These are phyloP conservation scores for Myripristis jacobus DNA, from an alignment of 2,797 vertebrate species.

Conservation along the genomic window DNA sequence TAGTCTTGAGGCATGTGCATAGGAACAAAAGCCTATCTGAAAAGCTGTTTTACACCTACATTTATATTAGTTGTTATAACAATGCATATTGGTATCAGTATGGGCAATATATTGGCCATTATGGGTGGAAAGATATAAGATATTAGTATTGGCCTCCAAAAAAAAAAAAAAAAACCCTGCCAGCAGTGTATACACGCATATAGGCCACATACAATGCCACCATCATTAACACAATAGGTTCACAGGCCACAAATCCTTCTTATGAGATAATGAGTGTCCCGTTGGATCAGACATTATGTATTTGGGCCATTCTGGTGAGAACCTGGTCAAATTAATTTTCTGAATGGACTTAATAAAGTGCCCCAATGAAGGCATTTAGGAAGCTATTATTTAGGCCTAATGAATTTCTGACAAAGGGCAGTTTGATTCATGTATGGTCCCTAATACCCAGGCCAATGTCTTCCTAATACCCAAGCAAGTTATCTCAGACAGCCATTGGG, in stretches of 20 bases:
- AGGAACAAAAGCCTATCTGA: too few species aligned
- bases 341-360: constrained; percentile 49
- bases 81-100: too few species aligned
- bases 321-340: constrained; percentile 53
- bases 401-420: constrained; percentile 63
- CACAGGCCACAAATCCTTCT: constrained; percentile 39
- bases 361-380: constrained; percentile 62
- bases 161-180: too few species aligned
- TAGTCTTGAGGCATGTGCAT: too few species aligned
- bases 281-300: constrained; percentile 38
- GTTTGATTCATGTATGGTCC: constrained; percentile 55
- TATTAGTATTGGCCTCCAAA: too few species aligned
- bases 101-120: too few species aligned
- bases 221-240: constrained; percentile 45
- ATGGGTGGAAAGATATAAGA: too few species aligned
- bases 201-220: constrained; percentile 9
- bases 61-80: too few species aligned
- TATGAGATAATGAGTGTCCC: constrained; percentile 30
- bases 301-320: constrained; percentile 42
- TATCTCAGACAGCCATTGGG: constrained; percentile 29
- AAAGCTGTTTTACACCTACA: too few species aligned
- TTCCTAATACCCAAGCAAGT: constrained; percentile 40
- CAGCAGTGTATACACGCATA: background rate
- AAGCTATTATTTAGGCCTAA: constrained; percentile 68
- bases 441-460: constrained; percentile 33